phyloP scores from a whole-genome alignment of 2,888 invertebrate species.

The Thera obeliscata region DNA sequence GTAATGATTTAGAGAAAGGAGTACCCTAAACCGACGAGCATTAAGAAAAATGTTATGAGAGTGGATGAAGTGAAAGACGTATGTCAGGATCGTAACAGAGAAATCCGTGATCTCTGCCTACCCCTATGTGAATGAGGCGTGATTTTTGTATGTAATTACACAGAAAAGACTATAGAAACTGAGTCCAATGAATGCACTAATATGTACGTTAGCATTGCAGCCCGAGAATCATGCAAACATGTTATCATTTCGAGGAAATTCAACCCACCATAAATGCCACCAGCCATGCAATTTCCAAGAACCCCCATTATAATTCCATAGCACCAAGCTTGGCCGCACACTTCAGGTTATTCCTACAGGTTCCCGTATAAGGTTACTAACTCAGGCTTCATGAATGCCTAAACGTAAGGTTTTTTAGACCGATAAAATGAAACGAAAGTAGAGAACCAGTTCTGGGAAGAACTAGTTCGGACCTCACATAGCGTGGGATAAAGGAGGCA shows the following conservation, averaged over 20 bases:
- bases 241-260: slow-evolving; percentile 9
- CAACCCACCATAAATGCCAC: slow-evolving; percentile 11
- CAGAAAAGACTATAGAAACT: too few species aligned
- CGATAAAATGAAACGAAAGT: background rate
- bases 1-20: too few species aligned
- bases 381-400: background rate
- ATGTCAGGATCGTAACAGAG: too few species aligned
- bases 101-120: too few species aligned
- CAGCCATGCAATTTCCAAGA: slow-evolving; percentile 3
- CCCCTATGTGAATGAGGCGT: too few species aligned
- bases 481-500: background rate
- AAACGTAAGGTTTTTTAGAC: background rate
- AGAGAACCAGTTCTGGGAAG: background rate
- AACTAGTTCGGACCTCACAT: background rate
- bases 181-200: too few species aligned
- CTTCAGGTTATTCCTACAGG: background rate
- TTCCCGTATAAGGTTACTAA: background rate
- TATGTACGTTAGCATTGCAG: background rate
- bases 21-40: too few species aligned
- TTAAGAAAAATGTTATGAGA: too few species aligned
- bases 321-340: background rate
- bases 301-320: slow-evolving; percentile 2
- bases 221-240: background rate
- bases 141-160: too few species aligned
- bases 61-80: too few species aligned